Percentiles rank a stretch among this genome's conserved stretches.
These are phyloP conservation scores for Corydoras sp. DNA, from an alignment of 2,113 vertebrate species.

Conservation along the genomic window DNA sequence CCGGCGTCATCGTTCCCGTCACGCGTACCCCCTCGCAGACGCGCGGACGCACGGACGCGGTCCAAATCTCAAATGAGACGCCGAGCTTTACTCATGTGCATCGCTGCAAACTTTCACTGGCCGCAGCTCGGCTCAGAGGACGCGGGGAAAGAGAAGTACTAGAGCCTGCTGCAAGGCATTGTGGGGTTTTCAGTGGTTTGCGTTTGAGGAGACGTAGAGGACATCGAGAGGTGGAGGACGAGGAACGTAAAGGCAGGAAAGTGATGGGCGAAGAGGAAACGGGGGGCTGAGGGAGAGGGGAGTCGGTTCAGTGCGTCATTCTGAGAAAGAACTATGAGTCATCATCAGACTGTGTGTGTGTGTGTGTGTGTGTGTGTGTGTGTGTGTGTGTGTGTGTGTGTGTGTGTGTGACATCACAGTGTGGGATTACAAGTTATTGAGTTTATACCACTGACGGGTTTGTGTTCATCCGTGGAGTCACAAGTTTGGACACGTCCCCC, in stretches of 20 bases:
- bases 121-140: neutral
- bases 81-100: neutral
- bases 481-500: neutral
- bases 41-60: neutral
- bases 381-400: slow-evolving; percentile 13
- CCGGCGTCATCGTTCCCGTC: neutral
- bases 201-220: slow-evolving; percentile 8
- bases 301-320: slow-evolving; percentile 33
- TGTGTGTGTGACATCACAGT: slow-evolving; percentile 1
- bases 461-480: neutral
- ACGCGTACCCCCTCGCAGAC: neutral
- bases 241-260: neutral
- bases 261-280: neutral
- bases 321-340: slow-evolving; percentile 31
- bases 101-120: neutral
- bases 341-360: slow-evolving; percentile 25
- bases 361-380: neutral
- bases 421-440: neutral
- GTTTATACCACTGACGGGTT: neutral
- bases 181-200: slow-evolving; percentile 14
- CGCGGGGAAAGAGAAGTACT: slow-evolving; percentile 2
- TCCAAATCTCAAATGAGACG: neutral
- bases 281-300: slow-evolving; percentile 6
- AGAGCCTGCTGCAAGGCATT: slow-evolving; percentile 8
- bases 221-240: neutral